Conservation (phyloP, 2,888 invertebrate genomes). For the Trisateles emortualis region DNA sequence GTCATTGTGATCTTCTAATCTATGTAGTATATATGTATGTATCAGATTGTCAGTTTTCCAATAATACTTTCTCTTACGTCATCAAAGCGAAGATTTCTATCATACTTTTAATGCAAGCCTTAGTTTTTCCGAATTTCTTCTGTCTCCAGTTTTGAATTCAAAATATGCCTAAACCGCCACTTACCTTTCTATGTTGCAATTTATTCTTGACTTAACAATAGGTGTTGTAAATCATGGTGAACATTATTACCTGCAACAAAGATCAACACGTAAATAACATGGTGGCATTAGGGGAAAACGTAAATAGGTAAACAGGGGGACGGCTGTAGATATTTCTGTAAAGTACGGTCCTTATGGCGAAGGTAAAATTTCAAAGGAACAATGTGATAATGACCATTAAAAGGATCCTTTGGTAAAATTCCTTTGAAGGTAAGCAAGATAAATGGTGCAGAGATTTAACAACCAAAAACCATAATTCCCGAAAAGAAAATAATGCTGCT, state of each 20-base stretch:
- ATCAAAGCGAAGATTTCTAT: no score
- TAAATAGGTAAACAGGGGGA: conserved; percentile 17
- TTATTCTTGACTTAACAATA: conserved; percentile 38
- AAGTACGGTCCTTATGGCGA: not conserved
- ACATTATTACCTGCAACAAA: conserved; percentile 55
- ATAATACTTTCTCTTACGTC: no score
- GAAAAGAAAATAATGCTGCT: no score
- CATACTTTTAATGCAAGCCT: no score
- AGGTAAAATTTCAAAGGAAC: conserved; percentile 2
- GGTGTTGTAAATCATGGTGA: conserved; percentile 42
- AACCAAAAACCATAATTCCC: no score
- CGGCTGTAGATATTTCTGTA: conserved; percentile 1
- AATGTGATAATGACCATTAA: not conserved
- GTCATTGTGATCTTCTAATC: no score
- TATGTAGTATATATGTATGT: no score
- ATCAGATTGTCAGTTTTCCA: no score
- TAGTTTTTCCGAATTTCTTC: not conserved
- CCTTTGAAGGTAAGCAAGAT: not conserved
- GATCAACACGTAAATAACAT: conserved; percentile 39
- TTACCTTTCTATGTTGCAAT: conserved; percentile 29
- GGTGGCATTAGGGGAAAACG: conserved; percentile 36
- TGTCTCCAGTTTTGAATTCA: not conserved
- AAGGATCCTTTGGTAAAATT: not conserved
- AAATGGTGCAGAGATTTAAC: not conserved
- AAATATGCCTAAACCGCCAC: not conserved